phyloP scores from a whole-genome alignment of 2,888 invertebrate genomes.

The Hyppa rectilinea region DNA sequence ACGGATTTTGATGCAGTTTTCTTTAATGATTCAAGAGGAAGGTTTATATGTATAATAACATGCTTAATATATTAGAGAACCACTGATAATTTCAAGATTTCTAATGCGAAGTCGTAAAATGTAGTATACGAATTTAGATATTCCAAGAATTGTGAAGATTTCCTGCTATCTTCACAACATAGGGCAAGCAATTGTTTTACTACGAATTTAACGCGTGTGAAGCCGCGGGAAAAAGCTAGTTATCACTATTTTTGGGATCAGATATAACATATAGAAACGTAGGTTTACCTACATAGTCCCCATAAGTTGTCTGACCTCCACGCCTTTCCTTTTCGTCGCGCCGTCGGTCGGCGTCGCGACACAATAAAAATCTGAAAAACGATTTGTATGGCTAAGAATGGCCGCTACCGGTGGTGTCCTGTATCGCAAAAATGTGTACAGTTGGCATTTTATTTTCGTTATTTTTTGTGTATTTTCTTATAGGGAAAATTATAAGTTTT shows the following conservation, averaged over 20 bases:
- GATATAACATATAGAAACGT: not conserved
- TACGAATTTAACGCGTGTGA: too few relatives aligned
- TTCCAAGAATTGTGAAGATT: too few relatives aligned
- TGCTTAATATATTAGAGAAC: too few relatives aligned
- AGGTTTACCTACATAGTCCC: not conserved
- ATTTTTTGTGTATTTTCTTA: not conserved
- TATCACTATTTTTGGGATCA: not conserved
- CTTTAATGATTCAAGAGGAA: too few relatives aligned
- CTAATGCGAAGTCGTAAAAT: too few relatives aligned
- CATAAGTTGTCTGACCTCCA: slow-evolving; percentile 30
- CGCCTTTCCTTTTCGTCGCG: slow-evolving; percentile 26
- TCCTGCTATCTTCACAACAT: too few relatives aligned
- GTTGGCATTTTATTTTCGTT: slow-evolving; percentile 4
- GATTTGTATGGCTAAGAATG: slow-evolving; percentile 37
- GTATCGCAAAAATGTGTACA: not conserved
- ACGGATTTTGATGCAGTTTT: too few relatives aligned
- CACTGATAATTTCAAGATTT: too few relatives aligned
- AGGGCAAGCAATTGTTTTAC: too few relatives aligned
- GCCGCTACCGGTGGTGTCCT: slow-evolving; percentile 18
- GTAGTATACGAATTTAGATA: too few relatives aligned
- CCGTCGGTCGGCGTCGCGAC: slow-evolving; percentile 29
- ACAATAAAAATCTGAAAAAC: slow-evolving; percentile 36
- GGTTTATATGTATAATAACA: too few relatives aligned
- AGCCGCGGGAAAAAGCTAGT: too few relatives aligned
- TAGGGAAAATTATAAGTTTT: not conserved